Evolutionary conservation across 2,888 invertebrate genomes (phyloP), one percentile per base, ranked within the genome.

Genomic region (Odontocolon sp.): DNA sequence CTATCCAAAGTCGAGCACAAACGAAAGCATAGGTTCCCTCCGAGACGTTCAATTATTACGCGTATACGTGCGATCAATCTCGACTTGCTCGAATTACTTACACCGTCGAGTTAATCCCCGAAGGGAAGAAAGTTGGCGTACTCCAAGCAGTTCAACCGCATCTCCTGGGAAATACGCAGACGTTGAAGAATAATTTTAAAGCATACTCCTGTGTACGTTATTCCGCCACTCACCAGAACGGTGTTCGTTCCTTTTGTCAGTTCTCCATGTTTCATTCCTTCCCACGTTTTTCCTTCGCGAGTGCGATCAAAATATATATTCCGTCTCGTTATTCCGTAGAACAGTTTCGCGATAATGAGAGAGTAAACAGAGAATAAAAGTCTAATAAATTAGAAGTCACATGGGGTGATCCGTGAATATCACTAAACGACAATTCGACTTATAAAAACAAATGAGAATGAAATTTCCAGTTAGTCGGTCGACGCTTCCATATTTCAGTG

Each of bases 51-150:
- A 82, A 84, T 84, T 84, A 83, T 84, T 84, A 84, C 80, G 77
- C 75, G 69, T 64, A 71, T 67, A 57, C 76, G 64, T 50, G 59
- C 63, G 80, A 81, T 84, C 84, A 84, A 83, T 84, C 82, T 81
- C 82, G 71, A 47, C 80, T 80, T 80, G 79, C 84, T 84, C 79
- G 82, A 83, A 84, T 84, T 84, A 84, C 83, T 84, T 83, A 84
- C 78, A 67, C 61, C 63, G 63, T 47, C 63, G 47, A 63, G 63
- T 63, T 63, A 76, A 68, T 67, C 74, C 68, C 66, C 56, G 76
- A 71, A 40, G 63, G 33, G 42, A 63, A 47, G 67, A 73, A 84
- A 82, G 78, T 78, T 82, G 33, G 47, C 63, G 47, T 63, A 47
- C 47, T 21, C 63, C 23, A 26, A 59, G 59, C 28, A 52, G 56